phyloP scores from a whole-genome alignment of 1,140 invertebrate genomes.

The Drosophila watanabei region DNA sequence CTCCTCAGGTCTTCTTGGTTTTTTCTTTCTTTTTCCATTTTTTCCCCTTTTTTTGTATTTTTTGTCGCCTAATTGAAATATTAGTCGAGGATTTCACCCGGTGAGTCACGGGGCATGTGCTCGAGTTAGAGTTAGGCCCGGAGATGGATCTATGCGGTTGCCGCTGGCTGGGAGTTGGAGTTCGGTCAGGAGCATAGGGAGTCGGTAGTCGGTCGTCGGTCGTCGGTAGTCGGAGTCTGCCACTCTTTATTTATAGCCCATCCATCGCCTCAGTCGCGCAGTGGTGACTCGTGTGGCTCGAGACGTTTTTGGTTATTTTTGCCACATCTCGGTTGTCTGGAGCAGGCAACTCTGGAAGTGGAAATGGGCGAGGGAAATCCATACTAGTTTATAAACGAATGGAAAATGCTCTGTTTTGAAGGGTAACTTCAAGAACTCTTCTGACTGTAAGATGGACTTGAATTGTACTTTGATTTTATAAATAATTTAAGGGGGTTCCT shows the following conservation, averaged over 20 bases:
- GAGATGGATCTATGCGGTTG: slow-evolving; percentile 40
- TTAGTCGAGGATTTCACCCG: slow-evolving; percentile 61
- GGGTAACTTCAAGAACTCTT: not conserved
- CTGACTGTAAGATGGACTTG: not conserved
- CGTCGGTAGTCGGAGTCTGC: slow-evolving; percentile 63
- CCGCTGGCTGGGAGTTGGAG: slow-evolving; percentile 7
- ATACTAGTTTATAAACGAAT: slow-evolving; percentile 5
- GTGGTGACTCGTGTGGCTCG: slow-evolving; percentile 63
- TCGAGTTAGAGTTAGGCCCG: slow-evolving; percentile 37
- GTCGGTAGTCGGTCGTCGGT: slow-evolving; percentile 45
- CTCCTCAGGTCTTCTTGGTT: not conserved
- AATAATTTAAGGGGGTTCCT: not conserved
- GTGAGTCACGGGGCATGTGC: slow-evolving; percentile 59
- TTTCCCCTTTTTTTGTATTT: slow-evolving; percentile 4
- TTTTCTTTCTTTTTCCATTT: not conserved
- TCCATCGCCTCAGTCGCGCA: slow-evolving; percentile 64
- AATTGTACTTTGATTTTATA: not conserved
- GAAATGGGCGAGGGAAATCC: slow-evolving; percentile 43
- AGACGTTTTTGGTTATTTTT: slow-evolving; percentile 79
- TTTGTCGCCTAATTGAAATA: slow-evolving; percentile 77
- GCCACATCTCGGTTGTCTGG: slow-evolving; percentile 61
- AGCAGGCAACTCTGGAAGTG: slow-evolving; percentile 51
- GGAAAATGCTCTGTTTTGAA: slow-evolving; percentile 26
- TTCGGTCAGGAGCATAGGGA: slow-evolving; percentile 22
- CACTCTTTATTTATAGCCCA: slow-evolving; percentile 76